phyloP scores from a whole-genome alignment of 2,113 vertebrate species.

The Oreochromis aureus region DNA sequence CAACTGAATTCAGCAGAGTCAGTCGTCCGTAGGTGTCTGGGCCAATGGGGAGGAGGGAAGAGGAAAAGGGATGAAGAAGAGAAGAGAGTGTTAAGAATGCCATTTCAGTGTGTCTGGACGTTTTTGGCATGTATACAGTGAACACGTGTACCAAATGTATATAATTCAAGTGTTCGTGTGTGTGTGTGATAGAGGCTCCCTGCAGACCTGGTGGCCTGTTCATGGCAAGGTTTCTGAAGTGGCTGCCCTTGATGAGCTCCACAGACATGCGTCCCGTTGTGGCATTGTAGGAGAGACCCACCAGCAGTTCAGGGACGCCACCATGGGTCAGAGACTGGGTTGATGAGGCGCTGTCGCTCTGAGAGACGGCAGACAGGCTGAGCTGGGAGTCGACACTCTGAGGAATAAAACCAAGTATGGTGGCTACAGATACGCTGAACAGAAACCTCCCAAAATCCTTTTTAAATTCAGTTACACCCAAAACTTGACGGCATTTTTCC shows the following conservation, averaged over 20 bases:
- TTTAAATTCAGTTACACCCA: not conserved
- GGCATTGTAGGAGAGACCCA: slow-evolving; percentile 91
- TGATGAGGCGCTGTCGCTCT: slow-evolving; percentile 86
- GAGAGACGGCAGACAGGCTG: slow-evolving; percentile 83
- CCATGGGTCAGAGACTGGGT: slow-evolving; percentile 90
- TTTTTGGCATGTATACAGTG: not conserved
- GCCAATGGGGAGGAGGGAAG: not conserved
- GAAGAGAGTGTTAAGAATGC: not conserved
- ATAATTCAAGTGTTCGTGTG: not conserved
- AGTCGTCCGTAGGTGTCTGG: slow-evolving; percentile 91
- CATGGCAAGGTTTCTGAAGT: slow-evolving; percentile 90
- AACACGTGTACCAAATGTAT: not conserved
- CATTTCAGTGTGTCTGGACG: not conserved
- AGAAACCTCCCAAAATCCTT: not conserved
- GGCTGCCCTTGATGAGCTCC: slow-evolving; percentile 96
- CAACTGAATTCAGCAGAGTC: slow-evolving; percentile 86
- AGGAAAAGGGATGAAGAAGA: not conserved
- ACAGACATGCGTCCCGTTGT: slow-evolving; percentile 93
- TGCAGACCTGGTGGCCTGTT: slow-evolving; percentile 88
- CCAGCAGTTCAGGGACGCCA: slow-evolving; percentile 88
- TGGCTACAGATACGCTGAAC: not conserved
- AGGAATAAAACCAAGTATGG: not conserved
- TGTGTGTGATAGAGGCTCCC: not conserved
- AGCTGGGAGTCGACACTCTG: slow-evolving; percentile 85
- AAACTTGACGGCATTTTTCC: not conserved